Evolutionary conservation across 1,140 invertebrate species (phyloP).

Genomic region (Eciton burchellii): DNA sequence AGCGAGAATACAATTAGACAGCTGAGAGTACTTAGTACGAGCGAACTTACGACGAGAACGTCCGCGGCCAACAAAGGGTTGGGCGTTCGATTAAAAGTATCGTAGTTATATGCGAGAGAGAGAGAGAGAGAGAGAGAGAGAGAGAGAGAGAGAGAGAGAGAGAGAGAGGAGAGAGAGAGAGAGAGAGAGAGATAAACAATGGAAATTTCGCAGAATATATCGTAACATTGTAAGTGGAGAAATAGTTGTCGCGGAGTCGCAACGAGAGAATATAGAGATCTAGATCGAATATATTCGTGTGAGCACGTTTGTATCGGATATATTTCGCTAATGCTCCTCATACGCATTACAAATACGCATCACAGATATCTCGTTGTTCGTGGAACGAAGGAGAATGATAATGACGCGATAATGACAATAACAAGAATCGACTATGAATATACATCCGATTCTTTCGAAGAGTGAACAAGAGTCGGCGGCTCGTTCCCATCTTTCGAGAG

Average conservation of each 20-base stretch:
- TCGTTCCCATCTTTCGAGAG: neutral
- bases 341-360: constrained; percentile 75
- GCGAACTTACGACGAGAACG: constrained; percentile 60
- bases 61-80: neutral
- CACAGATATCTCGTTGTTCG: constrained; percentile 80
- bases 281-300: constrained; percentile 46
- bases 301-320: constrained; percentile 56
- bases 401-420: neutral
- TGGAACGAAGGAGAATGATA: constrained; percentile 68
- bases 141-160: too few relatives aligned
- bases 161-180: too few relatives aligned
- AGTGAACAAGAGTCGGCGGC: neutral
- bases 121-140: too few relatives aligned
- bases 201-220: constrained; percentile 43
- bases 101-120: constrained; percentile 10
- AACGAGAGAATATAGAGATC: constrained; percentile 23
- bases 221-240: constrained; percentile 43
- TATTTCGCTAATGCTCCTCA: constrained; percentile 63
- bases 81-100: neutral
- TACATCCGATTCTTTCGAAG: neutral
- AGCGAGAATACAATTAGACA: constrained; percentile 62
- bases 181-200: constrained; percentile 26
- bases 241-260: constrained; percentile 34
- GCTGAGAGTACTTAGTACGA: constrained; percentile 56
- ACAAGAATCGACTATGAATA: neutral